A percentile compares a stretch with the other conserved stretches of the same genome.
These are phyloP conservation scores for Coregonus ussuriensis DNA, from an alignment of 2,797 vertebrate genomes.

Conservation along the genomic window DNA sequence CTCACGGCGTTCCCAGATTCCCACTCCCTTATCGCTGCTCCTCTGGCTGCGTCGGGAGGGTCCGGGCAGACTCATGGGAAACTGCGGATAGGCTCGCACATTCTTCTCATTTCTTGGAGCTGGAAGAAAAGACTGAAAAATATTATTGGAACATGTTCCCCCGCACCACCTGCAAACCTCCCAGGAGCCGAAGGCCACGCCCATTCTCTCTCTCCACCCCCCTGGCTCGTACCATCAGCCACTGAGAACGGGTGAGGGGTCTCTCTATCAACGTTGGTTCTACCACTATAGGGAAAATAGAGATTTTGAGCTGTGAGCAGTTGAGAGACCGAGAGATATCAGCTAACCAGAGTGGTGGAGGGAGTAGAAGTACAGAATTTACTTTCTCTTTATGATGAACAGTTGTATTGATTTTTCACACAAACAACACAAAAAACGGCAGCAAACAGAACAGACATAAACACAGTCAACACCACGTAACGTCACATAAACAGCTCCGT, in stretches of 20 bases:
- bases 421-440: neutral
- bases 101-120: constrained; percentile 59
- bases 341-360: neutral
- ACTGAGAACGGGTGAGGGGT: neutral
- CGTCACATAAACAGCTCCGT: no score
- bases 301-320: neutral
- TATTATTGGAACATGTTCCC: constrained; percentile 67
- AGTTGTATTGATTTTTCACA: no score
- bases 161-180: constrained; percentile 53
- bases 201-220: neutral
- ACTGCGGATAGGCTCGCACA: constrained; percentile 36
- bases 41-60: constrained; percentile 34
- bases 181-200: neutral
- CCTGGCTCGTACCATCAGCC: neutral
- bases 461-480: no score
- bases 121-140: constrained; percentile 51
- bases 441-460: neutral
- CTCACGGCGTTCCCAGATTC: constrained; percentile 6
- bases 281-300: neutral
- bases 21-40: constrained; percentile 28
- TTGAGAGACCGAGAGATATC: neutral
- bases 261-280: neutral
- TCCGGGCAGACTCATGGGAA: constrained; percentile 48
- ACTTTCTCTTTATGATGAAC: neutral
- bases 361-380: constrained; percentile 1